These are phyloP conservation scores for Rhincodon typus DNA, from an alignment of 2,797 vertebrate genomes.

Conservation along the genomic window DNA sequence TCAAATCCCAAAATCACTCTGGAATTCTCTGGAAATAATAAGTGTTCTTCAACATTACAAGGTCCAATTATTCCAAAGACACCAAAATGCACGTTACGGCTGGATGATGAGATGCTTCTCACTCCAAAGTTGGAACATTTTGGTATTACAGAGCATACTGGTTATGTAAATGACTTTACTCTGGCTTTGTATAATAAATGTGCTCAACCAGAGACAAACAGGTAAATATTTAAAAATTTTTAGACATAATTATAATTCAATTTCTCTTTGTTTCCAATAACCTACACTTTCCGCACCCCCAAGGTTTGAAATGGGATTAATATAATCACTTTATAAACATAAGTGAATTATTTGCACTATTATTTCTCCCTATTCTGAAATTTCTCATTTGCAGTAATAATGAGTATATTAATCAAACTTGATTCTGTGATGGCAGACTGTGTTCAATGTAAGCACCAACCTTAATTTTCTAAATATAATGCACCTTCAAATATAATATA, in stretches of 20 bases:
- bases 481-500: not conserved
- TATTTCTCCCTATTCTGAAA: not conserved
- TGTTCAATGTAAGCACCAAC: not conserved
- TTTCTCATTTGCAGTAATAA: not conserved
- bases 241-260: not conserved
- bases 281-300: too few species aligned
- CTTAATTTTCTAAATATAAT: not conserved
- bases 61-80: conserved; percentile 55
- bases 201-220: conserved; percentile 47
- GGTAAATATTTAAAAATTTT: conserved; percentile 46
- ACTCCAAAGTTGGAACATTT: conserved; percentile 75
- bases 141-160: conserved; percentile 69
- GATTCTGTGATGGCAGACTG: not conserved
- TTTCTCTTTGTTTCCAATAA: not conserved
- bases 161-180: conserved; percentile 81
- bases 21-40: not conserved
- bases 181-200: conserved; percentile 69
- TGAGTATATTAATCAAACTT: not conserved
- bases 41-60: conserved; percentile 41
- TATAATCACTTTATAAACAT: not conserved
- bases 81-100: conserved; percentile 64
- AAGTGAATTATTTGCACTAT: not conserved
- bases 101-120: conserved; percentile 66
- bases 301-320: not conserved
- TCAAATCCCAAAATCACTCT: rapidly evolving